A percentile compares a stretch with the other conserved stretches of the same genome.
Conservation (phyloP, 2,797 vertebrate genomes). For the Borostomias antarcticus region DNA sequence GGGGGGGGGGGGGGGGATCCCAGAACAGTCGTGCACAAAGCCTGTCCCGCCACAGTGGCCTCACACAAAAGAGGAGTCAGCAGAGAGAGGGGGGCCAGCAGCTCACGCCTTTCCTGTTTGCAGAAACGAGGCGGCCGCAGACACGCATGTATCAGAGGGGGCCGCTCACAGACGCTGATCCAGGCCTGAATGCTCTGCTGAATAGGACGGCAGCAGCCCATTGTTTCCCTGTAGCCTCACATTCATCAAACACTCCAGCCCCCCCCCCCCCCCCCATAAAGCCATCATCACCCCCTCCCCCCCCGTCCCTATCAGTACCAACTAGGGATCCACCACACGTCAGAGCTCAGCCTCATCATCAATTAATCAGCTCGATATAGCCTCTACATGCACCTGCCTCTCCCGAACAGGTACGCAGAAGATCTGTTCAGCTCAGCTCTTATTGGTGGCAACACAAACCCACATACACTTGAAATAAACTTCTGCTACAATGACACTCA, state of each 20-base stretch:
- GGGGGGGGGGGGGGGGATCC: conserved; percentile 31
- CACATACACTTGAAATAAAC: not conserved
- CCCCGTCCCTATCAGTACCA: not conserved
- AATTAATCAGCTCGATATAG: not conserved
- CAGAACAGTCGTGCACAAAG: conserved; percentile 58
- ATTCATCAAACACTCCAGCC: conserved; percentile 66
- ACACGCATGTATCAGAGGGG: conserved; percentile 65
- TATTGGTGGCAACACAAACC: not conserved
- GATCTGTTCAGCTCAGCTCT: not conserved
- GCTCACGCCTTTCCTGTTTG: conserved; percentile 69
- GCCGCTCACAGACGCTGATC: conserved; percentile 63
- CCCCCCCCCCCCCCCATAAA: conserved; percentile 27
- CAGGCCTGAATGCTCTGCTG: conserved; percentile 62
- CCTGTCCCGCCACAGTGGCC: conserved; percentile 43
- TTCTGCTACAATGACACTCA: not conserved
- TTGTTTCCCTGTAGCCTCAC: conserved; percentile 75
- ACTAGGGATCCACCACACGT: not conserved
- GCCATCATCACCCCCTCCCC: too few species aligned
- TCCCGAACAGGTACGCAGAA: not conserved
- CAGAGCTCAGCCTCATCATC: not conserved
- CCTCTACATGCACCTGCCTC: not conserved
- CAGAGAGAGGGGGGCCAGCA: conserved; percentile 65
- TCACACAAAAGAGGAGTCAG: conserved; percentile 71
- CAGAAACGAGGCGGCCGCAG: conserved; percentile 58
- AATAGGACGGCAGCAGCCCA: conserved; percentile 62